phyloP scores from a whole-genome alignment of 2,113 vertebrate genomes.

The Chloebia gouldiae region DNA sequence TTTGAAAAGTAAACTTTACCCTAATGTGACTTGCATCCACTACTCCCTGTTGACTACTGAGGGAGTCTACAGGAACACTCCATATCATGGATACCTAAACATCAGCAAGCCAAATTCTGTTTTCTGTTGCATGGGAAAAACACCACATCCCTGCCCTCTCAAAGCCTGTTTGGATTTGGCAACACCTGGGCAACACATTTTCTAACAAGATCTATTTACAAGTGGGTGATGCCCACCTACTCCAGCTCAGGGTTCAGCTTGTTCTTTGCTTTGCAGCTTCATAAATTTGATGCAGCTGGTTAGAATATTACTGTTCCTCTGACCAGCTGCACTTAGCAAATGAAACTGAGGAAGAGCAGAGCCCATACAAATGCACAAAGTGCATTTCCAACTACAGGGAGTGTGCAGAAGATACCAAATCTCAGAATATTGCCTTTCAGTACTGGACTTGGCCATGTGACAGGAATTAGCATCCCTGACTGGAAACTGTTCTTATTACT shows the following conservation, averaged over 20 bases:
- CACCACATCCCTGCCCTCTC: background rate
- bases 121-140: background rate
- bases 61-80: background rate
- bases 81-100: background rate
- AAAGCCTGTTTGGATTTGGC: background rate
- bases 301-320: background rate
- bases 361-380: background rate
- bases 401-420: accelerated
- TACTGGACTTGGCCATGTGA: background rate
- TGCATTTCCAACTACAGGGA: background rate
- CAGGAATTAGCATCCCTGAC: background rate
- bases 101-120: background rate
- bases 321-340: background rate
- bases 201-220: accelerated
- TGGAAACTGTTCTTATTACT: background rate
- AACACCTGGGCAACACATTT: background rate
- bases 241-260: background rate
- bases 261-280: background rate
- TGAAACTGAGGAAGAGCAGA: background rate
- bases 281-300: background rate
- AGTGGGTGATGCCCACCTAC: background rate
- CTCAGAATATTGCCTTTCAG: background rate
- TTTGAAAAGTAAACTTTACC: background rate
- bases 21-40: background rate
- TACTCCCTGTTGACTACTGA: background rate